Conservation (phyloP, 2,113 vertebrate genomes). For the Hemiprocne comata region DNA sequence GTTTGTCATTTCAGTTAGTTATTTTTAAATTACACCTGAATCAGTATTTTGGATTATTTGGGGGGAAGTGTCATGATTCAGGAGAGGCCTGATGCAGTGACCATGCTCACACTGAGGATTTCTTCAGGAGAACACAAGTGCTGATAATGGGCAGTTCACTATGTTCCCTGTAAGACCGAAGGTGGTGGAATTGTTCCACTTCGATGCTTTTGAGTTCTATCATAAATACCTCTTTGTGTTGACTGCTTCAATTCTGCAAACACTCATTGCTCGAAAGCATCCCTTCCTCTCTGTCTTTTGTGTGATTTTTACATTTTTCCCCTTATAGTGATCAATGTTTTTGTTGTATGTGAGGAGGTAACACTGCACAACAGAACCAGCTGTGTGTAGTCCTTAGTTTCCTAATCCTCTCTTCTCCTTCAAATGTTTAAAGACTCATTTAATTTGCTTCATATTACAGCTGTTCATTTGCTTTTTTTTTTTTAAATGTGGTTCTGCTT, state of each 20-base stretch:
- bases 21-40: background rate
- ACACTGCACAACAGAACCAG: background rate
- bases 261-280: background rate
- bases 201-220: background rate
- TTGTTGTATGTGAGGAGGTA: background rate
- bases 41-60: background rate
- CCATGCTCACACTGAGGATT: background rate
- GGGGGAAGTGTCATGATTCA: background rate
- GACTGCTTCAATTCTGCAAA: background rate
- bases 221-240: background rate
- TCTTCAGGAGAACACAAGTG: background rate
- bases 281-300: background rate
- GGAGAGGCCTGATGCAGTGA: background rate
- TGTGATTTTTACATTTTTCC: background rate
- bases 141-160: background rate
- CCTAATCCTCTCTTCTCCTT: background rate
- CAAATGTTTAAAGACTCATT: background rate
- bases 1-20: background rate
- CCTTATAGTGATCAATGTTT: background rate
- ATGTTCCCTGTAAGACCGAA: background rate
- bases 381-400: background rate
- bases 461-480: background rate
- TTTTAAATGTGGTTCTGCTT: background rate
- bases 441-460: background rate
- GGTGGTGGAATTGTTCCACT: background rate